phyloP scores from a whole-genome alignment of 1,140 invertebrate species.

The Manduca sexta region DNA sequence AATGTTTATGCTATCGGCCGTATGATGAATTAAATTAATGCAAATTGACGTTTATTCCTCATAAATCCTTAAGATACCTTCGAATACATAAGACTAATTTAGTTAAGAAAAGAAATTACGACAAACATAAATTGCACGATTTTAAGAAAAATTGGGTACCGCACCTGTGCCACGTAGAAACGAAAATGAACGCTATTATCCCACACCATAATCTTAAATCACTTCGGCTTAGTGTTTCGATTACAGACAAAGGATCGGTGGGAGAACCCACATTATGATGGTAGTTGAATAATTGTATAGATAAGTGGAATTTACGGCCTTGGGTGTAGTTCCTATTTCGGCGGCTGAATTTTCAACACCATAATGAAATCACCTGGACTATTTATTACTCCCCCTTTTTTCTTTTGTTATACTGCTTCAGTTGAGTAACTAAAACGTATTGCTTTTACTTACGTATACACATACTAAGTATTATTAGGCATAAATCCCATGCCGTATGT shows the following conservation, averaged over 20 bases:
- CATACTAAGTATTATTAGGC: no score
- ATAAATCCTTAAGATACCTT: no score
- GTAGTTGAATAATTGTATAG: conserved; percentile 64
- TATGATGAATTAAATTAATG: no score
- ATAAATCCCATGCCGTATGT: no score
- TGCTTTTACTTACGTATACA: no score
- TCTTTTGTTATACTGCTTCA: no score
- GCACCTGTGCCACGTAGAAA: conserved; percentile 46
- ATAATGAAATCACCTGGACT: no score
- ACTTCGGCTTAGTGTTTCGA: conserved; percentile 64
- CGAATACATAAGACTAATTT: conserved; percentile 17
- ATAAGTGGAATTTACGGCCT: conserved; percentile 57
- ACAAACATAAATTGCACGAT: conserved; percentile 35
- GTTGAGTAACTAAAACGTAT: no score
- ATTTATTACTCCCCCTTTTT: no score
- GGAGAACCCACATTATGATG: conserved; percentile 62
- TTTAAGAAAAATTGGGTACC: conserved; percentile 42
- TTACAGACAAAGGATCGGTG: conserved; percentile 62
- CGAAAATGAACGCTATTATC: conserved; percentile 59
- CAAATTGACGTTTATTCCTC: no score
- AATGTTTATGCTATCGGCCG: no score
- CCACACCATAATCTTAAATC: conserved; percentile 68
- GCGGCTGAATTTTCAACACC: no score
- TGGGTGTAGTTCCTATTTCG: neutral
- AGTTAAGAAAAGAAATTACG: conserved; percentile 25